phyloP scores from a whole-genome alignment of 2,797 vertebrate species.

The Alcedo quadribrachys region DNA sequence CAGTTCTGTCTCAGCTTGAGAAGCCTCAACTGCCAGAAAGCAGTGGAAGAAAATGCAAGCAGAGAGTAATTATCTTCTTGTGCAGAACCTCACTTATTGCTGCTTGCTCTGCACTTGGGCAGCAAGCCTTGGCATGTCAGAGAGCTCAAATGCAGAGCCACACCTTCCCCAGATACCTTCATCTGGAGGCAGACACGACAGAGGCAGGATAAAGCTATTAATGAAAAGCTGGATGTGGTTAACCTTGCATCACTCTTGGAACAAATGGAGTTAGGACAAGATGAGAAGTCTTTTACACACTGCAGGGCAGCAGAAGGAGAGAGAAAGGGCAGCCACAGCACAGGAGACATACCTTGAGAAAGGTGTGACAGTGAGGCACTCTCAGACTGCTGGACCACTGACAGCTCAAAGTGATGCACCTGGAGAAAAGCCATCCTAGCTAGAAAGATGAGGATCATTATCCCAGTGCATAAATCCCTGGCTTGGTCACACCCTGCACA shows the following conservation, averaged over 20 bases:
- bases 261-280: background rate
- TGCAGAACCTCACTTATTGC: background rate
- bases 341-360: background rate
- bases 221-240: background rate
- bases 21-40: background rate
- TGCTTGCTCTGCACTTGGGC: background rate
- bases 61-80: background rate
- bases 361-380: background rate
- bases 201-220: background rate
- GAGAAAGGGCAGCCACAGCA: background rate
- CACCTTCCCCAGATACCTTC: background rate
- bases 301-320: background rate
- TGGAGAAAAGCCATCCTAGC: background rate
- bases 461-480: background rate
- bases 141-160: background rate
- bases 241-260: background rate
- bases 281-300: background rate
- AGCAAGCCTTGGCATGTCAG: background rate
- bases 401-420: background rate
- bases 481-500: background rate
- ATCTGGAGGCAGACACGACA: fast-evolving
- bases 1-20: background rate
- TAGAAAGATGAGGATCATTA: background rate
- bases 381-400: background rate
- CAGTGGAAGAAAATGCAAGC: background rate